Base-by-base conservation (phyloP, 2,113 vertebrate species). In the Brevimyrus niger region DNA sequence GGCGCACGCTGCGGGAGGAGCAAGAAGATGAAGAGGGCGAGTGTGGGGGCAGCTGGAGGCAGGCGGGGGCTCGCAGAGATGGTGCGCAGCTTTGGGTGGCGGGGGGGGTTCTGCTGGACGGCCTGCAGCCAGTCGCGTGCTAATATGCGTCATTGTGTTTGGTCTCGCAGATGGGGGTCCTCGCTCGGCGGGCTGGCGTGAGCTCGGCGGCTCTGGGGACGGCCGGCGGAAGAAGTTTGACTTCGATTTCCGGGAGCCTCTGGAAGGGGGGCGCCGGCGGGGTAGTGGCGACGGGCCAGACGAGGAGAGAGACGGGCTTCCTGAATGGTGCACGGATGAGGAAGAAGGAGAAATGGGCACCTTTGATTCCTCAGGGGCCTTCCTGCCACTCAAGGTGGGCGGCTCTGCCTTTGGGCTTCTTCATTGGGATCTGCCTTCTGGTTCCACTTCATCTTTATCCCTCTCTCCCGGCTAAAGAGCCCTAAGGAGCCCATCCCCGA, bases 331-430 rank as follows among this genome's bases (percentile, higher is more conserved):
- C 91, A 92, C 95, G 47, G 96, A 97, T 0, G 96, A 96, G 4
- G 96, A 96, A 89, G 96, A 96, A 3, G 96, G 96, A 38, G 96
- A 97, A 88, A 96, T 96, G 96, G 96, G 96, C 80, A 97, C 96
- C 31, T 97, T 97, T 0, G 96, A 97, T 88, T 96, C 96, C 9
- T 96, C 96, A 0, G 96, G 96, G 85, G 96, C 96, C 69, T 97
- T 96, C 92, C 91, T 97, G 91, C 94, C 96, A 65, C 93, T 96
- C 55, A 97, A 97, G 96, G 96, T 97, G 91, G 15, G 15, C 1
- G 13, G 7, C 3, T 21, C 35, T 38, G 9, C 5, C 11, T 4
- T 23, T 0, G 1, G 55, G 47, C 27, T 19, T 9, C 38, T 1
- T 3, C 31, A 11, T 35, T 27, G 13, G 15, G 31, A 4, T 9